A percentile compares a stretch with the other conserved stretches of the same genome.
phyloP scores from a whole-genome alignment of 2,113 vertebrate species.

The Todiramphus chloris region DNA sequence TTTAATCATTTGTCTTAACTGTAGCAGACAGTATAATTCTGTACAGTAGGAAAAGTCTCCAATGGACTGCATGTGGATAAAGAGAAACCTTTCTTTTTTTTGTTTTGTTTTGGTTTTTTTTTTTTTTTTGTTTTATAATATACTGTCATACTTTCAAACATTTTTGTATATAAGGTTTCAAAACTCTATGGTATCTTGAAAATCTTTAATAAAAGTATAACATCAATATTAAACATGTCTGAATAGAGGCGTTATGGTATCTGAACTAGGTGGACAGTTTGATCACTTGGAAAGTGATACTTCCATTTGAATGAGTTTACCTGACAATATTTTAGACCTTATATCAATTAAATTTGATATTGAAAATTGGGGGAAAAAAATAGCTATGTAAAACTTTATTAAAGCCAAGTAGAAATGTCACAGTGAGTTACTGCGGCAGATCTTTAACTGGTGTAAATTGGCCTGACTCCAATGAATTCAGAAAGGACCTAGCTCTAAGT shows the following conservation, averaged over 20 bases:
- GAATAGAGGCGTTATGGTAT: slow-evolving; percentile 55
- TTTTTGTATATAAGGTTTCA: neutral
- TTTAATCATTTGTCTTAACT: neutral
- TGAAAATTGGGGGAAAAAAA: slow-evolving; percentile 58
- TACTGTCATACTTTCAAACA: neutral
- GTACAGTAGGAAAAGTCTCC: neutral
- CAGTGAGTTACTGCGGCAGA: neutral
- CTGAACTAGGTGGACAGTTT: slow-evolving; percentile 51
- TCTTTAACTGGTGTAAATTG: neutral
- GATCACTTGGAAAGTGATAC: slow-evolving; percentile 57
- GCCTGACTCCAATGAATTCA: neutral
- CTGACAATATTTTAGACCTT: slow-evolving; percentile 56
- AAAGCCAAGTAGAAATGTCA: slow-evolving; percentile 53
- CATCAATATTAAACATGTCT: slow-evolving; percentile 6
- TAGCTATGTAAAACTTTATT: neutral
- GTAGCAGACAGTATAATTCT: neutral
- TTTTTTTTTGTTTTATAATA: neutral
- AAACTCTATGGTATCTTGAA: neutral
- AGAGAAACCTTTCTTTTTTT: neutral
- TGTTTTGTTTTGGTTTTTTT: neutral
- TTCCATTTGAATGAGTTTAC: slow-evolving; percentile 56
- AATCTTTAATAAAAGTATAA: slow-evolving; percentile 41
- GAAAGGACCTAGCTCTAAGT: neutral
- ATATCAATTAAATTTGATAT: slow-evolving; percentile 59
- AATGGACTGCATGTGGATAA: neutral